A percentile compares a stretch with the other conserved stretches of the same genome.
Conservation (phyloP, 2,888 invertebrate species). For the Nysson spinosus region DNA sequence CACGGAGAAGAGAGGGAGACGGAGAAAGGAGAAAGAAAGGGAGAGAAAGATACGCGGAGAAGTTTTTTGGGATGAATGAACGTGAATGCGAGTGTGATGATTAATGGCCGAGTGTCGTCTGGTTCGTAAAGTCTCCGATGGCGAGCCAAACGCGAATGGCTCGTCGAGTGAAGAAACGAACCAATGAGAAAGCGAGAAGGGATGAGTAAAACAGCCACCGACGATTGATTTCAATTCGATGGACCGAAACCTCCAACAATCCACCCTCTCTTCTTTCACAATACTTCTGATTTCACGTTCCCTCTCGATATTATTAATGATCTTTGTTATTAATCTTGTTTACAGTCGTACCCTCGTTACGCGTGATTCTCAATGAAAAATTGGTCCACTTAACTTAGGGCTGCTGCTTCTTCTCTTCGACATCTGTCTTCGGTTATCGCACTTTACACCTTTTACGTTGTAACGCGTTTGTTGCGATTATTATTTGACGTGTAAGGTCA, state of each 20-base stretch:
- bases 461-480: no score
- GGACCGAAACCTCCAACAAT: background rate
- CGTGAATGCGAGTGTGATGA: constrained; percentile 43
- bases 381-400: no score
- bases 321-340: constrained; percentile 3
- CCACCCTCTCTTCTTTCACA: constrained; percentile 9
- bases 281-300: constrained; percentile 26
- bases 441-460: no score
- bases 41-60: constrained; percentile 10
- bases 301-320: background rate
- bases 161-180: constrained; percentile 21
- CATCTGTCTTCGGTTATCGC: no score
- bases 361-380: no score
- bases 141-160: constrained; percentile 42
- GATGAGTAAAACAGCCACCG: background rate
- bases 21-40: no score
- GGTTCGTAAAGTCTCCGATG: constrained; percentile 60
- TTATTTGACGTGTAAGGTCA: no score
- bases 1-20: no score
- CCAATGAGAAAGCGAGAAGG: no score
- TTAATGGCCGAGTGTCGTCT: constrained; percentile 47
- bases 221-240: constrained; percentile 9
- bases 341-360: background rate
- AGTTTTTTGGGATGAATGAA: constrained; percentile 36
- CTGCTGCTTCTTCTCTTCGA: no score